Base-by-base conservation (phyloP, 2,797 vertebrate genomes). In the Molothrus aeneus region DNA sequence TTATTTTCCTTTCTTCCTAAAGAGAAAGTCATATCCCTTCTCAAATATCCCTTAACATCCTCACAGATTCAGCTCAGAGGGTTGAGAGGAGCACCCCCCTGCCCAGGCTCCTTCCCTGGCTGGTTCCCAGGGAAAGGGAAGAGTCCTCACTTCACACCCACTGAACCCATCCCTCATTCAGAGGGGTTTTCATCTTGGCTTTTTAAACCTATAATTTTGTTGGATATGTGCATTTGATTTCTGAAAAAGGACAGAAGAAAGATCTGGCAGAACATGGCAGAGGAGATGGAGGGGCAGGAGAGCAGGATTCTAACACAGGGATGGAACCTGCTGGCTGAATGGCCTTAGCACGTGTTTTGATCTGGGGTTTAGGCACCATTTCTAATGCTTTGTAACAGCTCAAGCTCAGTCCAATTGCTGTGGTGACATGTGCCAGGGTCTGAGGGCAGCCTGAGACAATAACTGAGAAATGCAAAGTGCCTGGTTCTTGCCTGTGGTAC, bases 1-100 rank as follows among this genome's bases (percentile, higher is more conserved):
- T 87, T 91, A 9, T 68, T 95, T 94, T 80, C 93, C 47, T 47
- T 61, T 87, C 71, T 77, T 95, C 56, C 60, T 87, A 56, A 80
- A 63, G 36, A 72, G 82, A 69, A 83, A 80, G 56, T 53, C 28
- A 34, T 71, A 66, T 73, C 38, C 59, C 38, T 90, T 92, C 70
- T 83, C 6, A 0, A 81, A 72, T 78, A 70, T 56, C 70, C 72
- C 66, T 92, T 88, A 90, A 29, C 85, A 70, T 70, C 24, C 24
- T 86, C 80, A 66, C 80, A 71, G 90, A 18, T 5, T 86, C 8
- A 0, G 40, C 17, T 82, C 31, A 38, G 40, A 25, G 40, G 17
- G 13, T 26, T 16, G 59, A 50, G 63, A 68, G 6, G 13, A 63
- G 45, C 72, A 32, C 12, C 15, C 22, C 13, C 29, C 57, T 68